Base-by-base conservation (phyloP, 2,888 invertebrate species). In the Aphodius granarius region DNA sequence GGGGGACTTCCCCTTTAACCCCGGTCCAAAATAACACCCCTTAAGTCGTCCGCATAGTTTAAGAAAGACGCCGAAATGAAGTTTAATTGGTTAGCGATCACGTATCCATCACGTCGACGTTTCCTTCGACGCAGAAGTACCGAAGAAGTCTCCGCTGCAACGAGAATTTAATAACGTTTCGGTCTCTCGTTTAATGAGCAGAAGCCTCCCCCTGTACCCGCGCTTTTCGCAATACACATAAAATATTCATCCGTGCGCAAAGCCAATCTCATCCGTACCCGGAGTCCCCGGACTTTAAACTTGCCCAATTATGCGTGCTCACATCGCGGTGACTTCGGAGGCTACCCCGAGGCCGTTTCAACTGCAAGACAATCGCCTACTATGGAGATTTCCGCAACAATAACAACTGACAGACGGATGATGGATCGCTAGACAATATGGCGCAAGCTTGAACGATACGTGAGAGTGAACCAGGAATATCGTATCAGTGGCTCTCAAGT, bases 361-460 rank as follows among this genome's bases (percentile, higher is more conserved):
- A 43, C 43, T 43, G 83, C 84, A 83, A 80, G 84, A 85, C 84
- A 84, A 84, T 84, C 84, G 83, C 83, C 81, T 81, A 82, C 84
- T 83, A 82, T 84, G 85, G 85, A 85, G 85, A 85, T 86, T 86
- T 85, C 84, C 84, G 86, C 83, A 86, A 87, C 86, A 86, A 87
- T 86, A 86, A 85, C 85, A 82, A 82, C 82, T 86, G 87, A 87
- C 87, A 86, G 85, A 83, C 81, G 81, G 81, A 85, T 87, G 87
- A 87, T 87, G 87, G 86, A 87, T 87, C 86, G 83, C 85, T 84
- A 85, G 86, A 86, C 85, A 85, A 86, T 86, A 86, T 86, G 86
- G 84, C 82, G 83, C 81, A 79, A 81, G 73, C 76, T 72, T 72
- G 71, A 75, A 66, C 63, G 75, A 20, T 22, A 71, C 70, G 74